phyloP scores from a whole-genome alignment of 2,797 vertebrate genomes.

The Yasuhikotakia modesta region DNA sequence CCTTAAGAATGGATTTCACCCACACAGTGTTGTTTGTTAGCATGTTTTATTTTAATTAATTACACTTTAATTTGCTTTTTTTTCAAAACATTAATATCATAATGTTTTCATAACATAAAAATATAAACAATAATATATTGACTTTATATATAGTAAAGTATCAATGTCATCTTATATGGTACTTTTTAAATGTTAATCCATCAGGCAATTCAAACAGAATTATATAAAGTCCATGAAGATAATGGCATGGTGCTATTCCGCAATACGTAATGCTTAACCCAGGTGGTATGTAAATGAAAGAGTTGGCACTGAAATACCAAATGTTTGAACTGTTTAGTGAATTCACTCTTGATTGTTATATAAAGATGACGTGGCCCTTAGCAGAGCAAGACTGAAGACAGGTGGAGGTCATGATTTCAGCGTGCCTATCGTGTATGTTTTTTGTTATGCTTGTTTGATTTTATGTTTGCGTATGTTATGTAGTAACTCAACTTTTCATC shows the following conservation, averaged over 20 bases:
- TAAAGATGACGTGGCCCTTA: background rate
- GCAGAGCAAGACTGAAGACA: constrained; percentile 2
- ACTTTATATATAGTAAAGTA: background rate
- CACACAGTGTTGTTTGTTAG: background rate
- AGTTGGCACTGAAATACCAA: background rate
- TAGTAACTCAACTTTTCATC: background rate
- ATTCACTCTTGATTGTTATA: constrained; percentile 11
- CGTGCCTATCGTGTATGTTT: background rate
- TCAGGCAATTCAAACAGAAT: too few species aligned
- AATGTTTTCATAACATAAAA: too few species aligned
- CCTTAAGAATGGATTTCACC: too few species aligned
- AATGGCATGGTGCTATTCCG: background rate
- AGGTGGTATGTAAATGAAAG: background rate
- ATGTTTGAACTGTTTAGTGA: background rate
- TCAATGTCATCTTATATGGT: background rate
- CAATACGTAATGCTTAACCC: background rate
- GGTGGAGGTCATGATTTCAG: constrained; percentile 5
- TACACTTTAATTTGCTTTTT: too few species aligned
- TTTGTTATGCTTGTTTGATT: constrained; percentile 11
- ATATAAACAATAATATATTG: too few species aligned
- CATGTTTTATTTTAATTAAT: background rate
- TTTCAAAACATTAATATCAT: too few species aligned
- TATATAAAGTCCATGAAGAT: background rate
- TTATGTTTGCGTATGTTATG: constrained; percentile 13
- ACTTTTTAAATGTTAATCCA: background rate